Evolutionary conservation across 2,888 invertebrate species (phyloP).

Genomic region (Phytoseiulus persimilis): DNA sequence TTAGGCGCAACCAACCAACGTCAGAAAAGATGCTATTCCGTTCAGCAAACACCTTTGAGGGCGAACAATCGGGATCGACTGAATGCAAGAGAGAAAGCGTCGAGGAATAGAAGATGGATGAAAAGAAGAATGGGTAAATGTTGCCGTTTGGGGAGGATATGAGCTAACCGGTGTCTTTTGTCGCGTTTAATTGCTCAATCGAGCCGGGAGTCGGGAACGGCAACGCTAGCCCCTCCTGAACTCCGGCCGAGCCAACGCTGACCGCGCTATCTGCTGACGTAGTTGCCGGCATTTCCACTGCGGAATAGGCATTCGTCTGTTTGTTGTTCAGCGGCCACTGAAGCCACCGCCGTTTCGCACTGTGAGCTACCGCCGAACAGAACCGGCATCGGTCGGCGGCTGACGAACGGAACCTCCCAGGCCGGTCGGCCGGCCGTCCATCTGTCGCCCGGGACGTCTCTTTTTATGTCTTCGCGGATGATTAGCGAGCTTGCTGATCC

Average conservation of each 20-base stretch:
- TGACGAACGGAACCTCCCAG: neutral
- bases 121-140: neutral
- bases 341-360: neutral
- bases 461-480: neutral
- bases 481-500: neutral
- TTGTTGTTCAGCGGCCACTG: neutral
- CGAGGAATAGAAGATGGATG: neutral
- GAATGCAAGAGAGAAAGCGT: neutral
- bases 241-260: too few species aligned
- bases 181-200: neutral
- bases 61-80: neutral
- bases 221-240: neutral
- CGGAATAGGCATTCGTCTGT: too few species aligned
- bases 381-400: neutral
- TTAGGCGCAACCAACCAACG: neutral
- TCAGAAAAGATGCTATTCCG: neutral
- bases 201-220: neutral
- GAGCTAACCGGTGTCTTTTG: neutral
- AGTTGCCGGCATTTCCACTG: neutral
- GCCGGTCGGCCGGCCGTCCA: neutral
- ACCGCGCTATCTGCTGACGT: too few species aligned
- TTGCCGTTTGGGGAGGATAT: neutral
- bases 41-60: neutral
- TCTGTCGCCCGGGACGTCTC: neutral
- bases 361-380: neutral